A percentile compares a stretch with the other conserved stretches of the same genome.
Evolutionary conservation across 2,797 vertebrate species (phyloP).

Genomic region (Pseudotriccus pelzelni): DNA sequence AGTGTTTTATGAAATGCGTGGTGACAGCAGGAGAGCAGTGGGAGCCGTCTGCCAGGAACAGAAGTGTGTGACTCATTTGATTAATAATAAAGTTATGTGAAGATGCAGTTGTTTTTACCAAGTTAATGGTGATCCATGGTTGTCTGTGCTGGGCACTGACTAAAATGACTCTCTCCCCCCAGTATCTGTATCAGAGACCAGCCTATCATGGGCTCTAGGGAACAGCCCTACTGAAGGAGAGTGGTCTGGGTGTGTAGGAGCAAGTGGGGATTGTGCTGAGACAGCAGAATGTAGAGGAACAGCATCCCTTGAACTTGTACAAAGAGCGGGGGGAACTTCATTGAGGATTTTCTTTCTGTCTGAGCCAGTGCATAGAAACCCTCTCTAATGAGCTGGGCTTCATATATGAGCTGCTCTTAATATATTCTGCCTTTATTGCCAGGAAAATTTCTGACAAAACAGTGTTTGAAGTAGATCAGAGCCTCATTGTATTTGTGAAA

Average conservation of each 20-base stretch:
- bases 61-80: background rate
- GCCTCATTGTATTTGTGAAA: constrained; percentile 54
- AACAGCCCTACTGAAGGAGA: background rate
- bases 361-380: background rate
- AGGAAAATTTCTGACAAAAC: constrained; percentile 35
- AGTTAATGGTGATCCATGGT: background rate
- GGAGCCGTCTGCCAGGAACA: background rate
- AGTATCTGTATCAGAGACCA: background rate
- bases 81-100: background rate
- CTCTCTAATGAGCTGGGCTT: background rate
- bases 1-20: background rate
- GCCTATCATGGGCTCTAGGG: background rate
- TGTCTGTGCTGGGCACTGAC: background rate
- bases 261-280: background rate
- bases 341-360: background rate
- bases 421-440: background rate
- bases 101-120: background rate
- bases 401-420: background rate
- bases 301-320: background rate
- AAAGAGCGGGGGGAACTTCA: background rate
- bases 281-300: background rate
- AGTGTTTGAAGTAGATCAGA: constrained; percentile 51
- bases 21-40: background rate
- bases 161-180: background rate
- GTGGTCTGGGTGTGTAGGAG: background rate